A percentile compares a stretch with the other conserved stretches of the same genome.
phyloP scores from a whole-genome alignment of 2,888 invertebrate species.

The Oeneis ivallda region DNA sequence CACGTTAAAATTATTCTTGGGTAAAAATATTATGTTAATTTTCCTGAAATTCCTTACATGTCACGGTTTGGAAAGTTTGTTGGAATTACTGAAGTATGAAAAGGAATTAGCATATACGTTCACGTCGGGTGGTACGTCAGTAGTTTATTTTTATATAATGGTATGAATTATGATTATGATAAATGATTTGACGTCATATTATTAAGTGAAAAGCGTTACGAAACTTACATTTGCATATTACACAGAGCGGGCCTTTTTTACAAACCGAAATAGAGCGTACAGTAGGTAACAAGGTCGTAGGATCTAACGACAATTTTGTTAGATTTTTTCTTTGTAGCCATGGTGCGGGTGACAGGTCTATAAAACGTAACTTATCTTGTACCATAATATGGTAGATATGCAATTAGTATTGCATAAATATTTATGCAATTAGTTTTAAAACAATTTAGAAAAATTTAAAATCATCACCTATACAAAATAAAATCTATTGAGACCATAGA shows the following conservation, averaged over 20 bases:
- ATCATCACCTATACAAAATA: too few relatives aligned
- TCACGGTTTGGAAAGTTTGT: conserved; percentile 14
- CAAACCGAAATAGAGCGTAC: too few relatives aligned
- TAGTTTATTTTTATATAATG: not conserved
- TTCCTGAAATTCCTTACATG: conserved; percentile 7
- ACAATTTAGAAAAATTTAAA: too few relatives aligned
- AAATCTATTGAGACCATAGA: too few relatives aligned
- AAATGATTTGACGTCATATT: not conserved
- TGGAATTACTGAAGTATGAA: conserved; percentile 6
- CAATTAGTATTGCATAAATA: too few relatives aligned
- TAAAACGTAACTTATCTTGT: too few relatives aligned
- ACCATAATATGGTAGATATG: too few relatives aligned
- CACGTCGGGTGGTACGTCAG: not conserved
- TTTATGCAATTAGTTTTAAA: too few relatives aligned
- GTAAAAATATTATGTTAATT: conserved; percentile 16
- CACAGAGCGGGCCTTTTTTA: not conserved
- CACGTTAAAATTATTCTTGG: conserved; percentile 1
- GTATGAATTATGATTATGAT: not conserved
- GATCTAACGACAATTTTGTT: not conserved
- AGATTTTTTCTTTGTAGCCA: too few relatives aligned
- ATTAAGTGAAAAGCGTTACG: not conserved
- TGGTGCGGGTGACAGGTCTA: too few relatives aligned
- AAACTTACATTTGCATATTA: not conserved
- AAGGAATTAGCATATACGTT: conserved; percentile 6
- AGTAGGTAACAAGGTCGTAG: not conserved